Conservation (phyloP, 1,140 invertebrate genomes). For the Metopolophium dirhodum region DNA sequence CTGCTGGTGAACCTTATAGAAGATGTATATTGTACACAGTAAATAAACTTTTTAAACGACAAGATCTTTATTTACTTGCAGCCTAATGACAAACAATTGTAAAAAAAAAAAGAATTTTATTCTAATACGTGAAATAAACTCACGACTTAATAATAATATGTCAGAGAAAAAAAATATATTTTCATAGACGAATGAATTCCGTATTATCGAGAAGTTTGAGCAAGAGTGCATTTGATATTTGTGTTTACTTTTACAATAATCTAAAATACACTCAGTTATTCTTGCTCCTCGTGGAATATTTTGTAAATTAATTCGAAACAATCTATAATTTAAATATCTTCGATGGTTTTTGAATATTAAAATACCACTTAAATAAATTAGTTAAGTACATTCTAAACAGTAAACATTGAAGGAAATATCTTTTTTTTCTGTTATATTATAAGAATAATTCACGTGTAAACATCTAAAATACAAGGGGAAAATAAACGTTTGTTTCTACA, state of each 20-base stretch:
- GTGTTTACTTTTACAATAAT: neutral
- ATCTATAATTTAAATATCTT: neutral
- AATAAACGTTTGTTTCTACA: neutral
- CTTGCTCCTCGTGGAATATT: neutral
- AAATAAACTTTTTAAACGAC: neutral
- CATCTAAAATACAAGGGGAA: neutral
- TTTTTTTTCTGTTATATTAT: too few species aligned
- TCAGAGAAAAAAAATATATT: neutral
- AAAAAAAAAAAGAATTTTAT: neutral
- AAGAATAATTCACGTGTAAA: neutral
- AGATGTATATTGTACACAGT: neutral
- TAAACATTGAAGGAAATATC: too few species aligned
- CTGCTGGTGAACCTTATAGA: neutral
- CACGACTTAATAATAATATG: neutral
- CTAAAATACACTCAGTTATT: neutral
- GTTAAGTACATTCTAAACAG: too few species aligned
- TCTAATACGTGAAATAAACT: neutral
- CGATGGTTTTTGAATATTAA: neutral
- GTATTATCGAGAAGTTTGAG: neutral
- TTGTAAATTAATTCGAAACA: neutral
- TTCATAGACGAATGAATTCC: neutral
- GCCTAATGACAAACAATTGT: neutral
- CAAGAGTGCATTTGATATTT: neutral
- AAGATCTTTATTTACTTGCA: neutral
- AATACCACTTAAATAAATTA: neutral